These are phyloP conservation scores for Caenorhabditis brenneri DNA, from an alignment of 1,140 invertebrate genomes.

Conservation along the genomic window DNA sequence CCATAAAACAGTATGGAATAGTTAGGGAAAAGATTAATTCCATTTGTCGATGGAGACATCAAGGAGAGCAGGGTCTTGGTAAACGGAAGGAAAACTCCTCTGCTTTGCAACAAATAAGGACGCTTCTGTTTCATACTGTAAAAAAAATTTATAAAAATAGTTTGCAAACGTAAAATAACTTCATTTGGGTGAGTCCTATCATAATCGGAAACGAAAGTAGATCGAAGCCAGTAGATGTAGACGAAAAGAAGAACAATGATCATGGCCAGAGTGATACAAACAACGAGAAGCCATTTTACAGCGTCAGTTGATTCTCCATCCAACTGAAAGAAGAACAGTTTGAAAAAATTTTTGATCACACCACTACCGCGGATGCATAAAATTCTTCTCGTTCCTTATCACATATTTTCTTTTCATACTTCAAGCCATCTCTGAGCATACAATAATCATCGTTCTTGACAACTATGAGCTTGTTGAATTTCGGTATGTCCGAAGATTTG, in stretches of 20 bases:
- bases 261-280: not conserved
- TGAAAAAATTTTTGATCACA: too few species aligned
- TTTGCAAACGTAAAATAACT: not conserved
- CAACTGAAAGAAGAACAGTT: not conserved
- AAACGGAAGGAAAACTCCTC: not conserved
- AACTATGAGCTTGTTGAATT: not conserved
- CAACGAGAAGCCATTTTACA: constrained; percentile 5
- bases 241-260: not conserved
- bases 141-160: not conserved
- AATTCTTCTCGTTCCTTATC: not conserved
- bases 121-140: not conserved
- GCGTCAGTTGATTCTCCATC: not conserved
- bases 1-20: not conserved
- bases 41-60: constrained; percentile 12
- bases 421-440: not conserved
- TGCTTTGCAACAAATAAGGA: constrained; percentile 16
- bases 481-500: not conserved
- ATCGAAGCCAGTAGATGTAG: constrained; percentile 21
- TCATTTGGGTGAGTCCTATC: not conserved
- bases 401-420: not conserved
- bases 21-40: not conserved
- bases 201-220: not conserved
- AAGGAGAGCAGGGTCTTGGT: constrained; percentile 19
- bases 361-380: too few species aligned
- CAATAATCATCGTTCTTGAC: constrained; percentile 16